Evolutionary conservation across 2,113 vertebrate genomes (phyloP).

Genomic region (Leiothrix lutea): DNA sequence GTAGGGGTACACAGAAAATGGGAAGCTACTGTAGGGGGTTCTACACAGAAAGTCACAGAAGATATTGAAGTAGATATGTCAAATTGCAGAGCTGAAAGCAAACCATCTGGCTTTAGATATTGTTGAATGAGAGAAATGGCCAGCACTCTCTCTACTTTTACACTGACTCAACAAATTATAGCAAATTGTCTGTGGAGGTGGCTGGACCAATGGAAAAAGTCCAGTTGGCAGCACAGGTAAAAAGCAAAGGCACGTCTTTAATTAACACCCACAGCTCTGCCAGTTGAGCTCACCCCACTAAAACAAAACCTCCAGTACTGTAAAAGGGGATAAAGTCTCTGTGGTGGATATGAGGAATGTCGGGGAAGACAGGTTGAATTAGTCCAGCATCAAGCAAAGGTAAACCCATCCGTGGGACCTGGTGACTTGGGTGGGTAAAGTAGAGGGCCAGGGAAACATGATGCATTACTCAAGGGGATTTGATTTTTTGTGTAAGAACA

Average conservation of each 20-base stretch:
- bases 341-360: background rate
- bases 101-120: background rate
- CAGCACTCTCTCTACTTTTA: background rate
- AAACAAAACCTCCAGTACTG: background rate
- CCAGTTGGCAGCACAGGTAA: background rate
- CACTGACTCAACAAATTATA: background rate
- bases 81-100: background rate
- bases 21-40: background rate
- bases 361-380: background rate
- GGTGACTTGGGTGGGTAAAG: background rate
- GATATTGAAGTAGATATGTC: background rate
- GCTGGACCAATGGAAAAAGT: background rate
- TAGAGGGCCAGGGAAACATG: background rate
- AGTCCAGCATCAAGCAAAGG: background rate
- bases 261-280: background rate
- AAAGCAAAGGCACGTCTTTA: background rate
- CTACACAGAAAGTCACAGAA: background rate
- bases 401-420: background rate
- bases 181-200: background rate
- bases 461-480: background rate
- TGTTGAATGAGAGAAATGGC: background rate
- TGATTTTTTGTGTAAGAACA: background rate
- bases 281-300: background rate
- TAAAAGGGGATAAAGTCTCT: background rate
- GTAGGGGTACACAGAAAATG: background rate